Conservation (phyloP, 2,113 vertebrate species). For the Sebastes schlegelii region DNA sequence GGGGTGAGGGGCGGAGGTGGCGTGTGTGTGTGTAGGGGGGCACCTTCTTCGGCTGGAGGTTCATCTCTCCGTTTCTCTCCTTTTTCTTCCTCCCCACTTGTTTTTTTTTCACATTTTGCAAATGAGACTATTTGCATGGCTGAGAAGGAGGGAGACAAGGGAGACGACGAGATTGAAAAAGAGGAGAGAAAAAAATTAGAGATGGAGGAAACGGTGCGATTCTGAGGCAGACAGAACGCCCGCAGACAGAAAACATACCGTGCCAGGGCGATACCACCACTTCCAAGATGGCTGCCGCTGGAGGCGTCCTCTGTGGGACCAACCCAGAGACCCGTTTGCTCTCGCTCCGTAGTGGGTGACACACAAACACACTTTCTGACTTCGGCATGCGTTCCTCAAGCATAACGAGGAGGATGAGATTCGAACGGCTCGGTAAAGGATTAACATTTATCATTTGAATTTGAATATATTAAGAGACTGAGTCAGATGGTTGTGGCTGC, state of each 20-base stretch:
- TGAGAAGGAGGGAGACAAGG: slow-evolving; percentile 27
- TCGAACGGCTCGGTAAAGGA: slow-evolving; percentile 28
- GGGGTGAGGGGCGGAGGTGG: slow-evolving; percentile 66
- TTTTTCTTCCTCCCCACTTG: slow-evolving; percentile 19
- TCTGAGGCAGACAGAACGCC: slow-evolving; percentile 58
- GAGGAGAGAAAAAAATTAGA: slow-evolving; percentile 14
- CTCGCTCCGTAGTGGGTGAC: slow-evolving; percentile 38
- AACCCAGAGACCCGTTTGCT: slow-evolving; percentile 53
- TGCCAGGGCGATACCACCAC: slow-evolving; percentile 70
- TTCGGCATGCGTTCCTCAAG: slow-evolving; percentile 4
- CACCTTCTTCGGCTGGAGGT: slow-evolving; percentile 70
- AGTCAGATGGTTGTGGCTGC: slow-evolving; percentile 30
- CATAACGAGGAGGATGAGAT: slow-evolving; percentile 17
- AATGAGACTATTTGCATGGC: slow-evolving; percentile 70
- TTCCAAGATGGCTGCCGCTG: slow-evolving; percentile 80
- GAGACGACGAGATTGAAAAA: slow-evolving; percentile 22
- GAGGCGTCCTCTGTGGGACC: slow-evolving; percentile 74
- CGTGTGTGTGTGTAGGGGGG: slow-evolving; percentile 50
- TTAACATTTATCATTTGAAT: slow-evolving; percentile 48
- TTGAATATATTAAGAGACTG: slow-evolving; percentile 52
- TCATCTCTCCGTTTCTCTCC: slow-evolving; percentile 53
- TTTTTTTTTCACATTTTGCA: slow-evolving; percentile 65
- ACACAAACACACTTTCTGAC: slow-evolving; percentile 52
- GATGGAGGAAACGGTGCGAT: slow-evolving; percentile 27
- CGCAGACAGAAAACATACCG: slow-evolving; percentile 58